phyloP scores from a whole-genome alignment of 2,797 vertebrate genomes.

The Podarcis siculus region DNA sequence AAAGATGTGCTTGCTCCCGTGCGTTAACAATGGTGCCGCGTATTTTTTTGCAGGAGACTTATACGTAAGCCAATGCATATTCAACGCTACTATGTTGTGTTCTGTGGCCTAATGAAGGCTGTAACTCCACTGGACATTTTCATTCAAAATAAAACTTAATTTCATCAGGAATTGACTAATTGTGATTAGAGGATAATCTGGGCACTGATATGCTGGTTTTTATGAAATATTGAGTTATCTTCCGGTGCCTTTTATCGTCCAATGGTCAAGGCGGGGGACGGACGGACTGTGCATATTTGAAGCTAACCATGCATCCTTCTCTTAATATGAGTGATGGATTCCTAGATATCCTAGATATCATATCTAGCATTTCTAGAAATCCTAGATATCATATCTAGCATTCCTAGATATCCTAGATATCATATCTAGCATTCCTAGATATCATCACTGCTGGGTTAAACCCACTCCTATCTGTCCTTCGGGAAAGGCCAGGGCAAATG shows the following conservation, averaged over 20 bases:
- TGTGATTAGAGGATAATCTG: conserved; percentile 28
- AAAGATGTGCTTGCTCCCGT: conserved; percentile 76
- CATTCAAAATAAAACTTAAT: conserved; percentile 50
- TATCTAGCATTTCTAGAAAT: no score
- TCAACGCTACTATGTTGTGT: conserved; percentile 53
- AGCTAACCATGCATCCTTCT: conserved; percentile 28
- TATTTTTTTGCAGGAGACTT: conserved; percentile 52
- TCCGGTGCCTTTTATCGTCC: background rate
- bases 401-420: conserved; percentile 25
- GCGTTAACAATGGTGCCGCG: conserved; percentile 44
- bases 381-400: conserved; percentile 12
- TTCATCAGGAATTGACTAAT: conserved; percentile 56
- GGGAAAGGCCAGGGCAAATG: background rate
- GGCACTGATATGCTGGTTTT: background rate
- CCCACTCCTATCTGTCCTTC: background rate
- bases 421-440: conserved; percentile 6
- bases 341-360: no score
- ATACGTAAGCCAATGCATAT: conserved; percentile 48
- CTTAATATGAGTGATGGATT: conserved; percentile 5
- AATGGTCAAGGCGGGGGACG: conserved; percentile 5
- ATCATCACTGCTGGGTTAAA: conserved; percentile 23
- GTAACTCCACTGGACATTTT: conserved; percentile 56
- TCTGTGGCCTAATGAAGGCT: conserved; percentile 65
- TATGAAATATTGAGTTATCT: conserved; percentile 6
- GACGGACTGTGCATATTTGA: conserved; percentile 9